Conservation (phyloP, 2,888 invertebrate genomes). For the Diachrysia chrysitis region DNA sequence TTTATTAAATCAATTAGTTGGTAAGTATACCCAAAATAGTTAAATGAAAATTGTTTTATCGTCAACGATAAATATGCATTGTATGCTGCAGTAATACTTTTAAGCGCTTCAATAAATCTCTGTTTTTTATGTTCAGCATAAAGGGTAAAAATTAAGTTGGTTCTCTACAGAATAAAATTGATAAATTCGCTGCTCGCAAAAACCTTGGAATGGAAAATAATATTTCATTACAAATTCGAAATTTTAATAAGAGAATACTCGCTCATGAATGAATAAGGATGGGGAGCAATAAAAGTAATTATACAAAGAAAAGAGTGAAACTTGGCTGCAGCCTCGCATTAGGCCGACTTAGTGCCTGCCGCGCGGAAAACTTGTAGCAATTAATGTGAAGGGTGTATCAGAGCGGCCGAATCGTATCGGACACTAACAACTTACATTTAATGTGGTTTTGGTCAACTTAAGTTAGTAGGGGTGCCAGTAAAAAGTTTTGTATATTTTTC, state of each 20-base stretch:
- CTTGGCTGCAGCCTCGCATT: conserved; percentile 76
- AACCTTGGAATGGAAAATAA: conserved; percentile 28
- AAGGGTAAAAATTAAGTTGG: conserved; percentile 32
- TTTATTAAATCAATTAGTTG: conserved; percentile 7
- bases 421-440: conserved; percentile 47
- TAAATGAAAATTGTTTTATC: conserved; percentile 15
- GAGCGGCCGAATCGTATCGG: conserved; percentile 43
- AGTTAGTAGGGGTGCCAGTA: not conserved
- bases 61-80: conserved; percentile 17
- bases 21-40: conserved; percentile 11
- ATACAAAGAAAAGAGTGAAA: conserved; percentile 76
- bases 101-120: conserved; percentile 37
- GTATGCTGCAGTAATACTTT: conserved; percentile 29
- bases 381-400: conserved; percentile 72
- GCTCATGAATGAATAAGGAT: conserved; percentile 72
- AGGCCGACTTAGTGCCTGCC: conserved; percentile 76
- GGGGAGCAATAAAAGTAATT: conserved; percentile 81
- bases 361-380: conserved; percentile 77
- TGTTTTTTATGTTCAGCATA: conserved; percentile 20
- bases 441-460: conserved; percentile 20
- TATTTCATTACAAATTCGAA: conserved; percentile 44
- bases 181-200: conserved; percentile 33
- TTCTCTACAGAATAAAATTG: conserved; percentile 14
- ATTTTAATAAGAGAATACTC: conserved; percentile 64
- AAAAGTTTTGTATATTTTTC: conserved; percentile 50